Evolutionary conservation across 2,888 invertebrate genomes (phyloP).

Genomic region (Brenthis hecate): DNA sequence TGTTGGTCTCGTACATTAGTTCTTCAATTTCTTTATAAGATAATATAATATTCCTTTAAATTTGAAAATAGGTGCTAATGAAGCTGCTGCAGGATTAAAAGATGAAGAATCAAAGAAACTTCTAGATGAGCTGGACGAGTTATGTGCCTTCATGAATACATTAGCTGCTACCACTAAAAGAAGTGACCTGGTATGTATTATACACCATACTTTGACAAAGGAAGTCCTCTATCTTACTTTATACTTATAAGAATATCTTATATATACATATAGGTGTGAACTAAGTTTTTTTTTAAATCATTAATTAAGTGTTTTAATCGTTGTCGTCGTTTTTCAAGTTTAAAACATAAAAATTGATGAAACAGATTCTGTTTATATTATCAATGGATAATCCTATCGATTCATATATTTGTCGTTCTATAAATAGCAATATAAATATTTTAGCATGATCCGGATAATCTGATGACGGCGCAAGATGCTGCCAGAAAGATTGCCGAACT

Average conservation of each 20-base stretch:
- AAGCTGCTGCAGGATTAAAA: slow-evolving; percentile 54
- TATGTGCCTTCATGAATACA: slow-evolving; percentile 52
- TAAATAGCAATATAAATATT: neutral
- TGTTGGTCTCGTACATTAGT: too few relatives aligned
- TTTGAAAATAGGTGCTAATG: slow-evolving; percentile 53
- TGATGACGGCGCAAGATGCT: slow-evolving; percentile 51
- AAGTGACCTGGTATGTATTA: slow-evolving; percentile 51
- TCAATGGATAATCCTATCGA: neutral
- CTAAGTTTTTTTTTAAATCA: too few relatives aligned
- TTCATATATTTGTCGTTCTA: neutral
- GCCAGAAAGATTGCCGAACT: slow-evolving; percentile 64
- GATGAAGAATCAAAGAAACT: slow-evolving; percentile 58
- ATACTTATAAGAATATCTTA: too few relatives aligned
- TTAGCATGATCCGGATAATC: slow-evolving; percentile 42
- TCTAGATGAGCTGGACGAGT: slow-evolving; percentile 58
- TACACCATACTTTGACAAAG: too few relatives aligned
- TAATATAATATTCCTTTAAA: too few relatives aligned
- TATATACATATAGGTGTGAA: too few relatives aligned
- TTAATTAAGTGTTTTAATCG: neutral
- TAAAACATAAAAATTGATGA: neutral
- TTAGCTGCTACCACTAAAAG: slow-evolving; percentile 45
- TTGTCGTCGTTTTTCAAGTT: neutral
- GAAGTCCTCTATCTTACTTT: too few relatives aligned
- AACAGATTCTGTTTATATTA: neutral
- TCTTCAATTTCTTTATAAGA: too few relatives aligned